phyloP scores from a whole-genome alignment of 2,888 invertebrate species.

The Agrotis ipsilon region DNA sequence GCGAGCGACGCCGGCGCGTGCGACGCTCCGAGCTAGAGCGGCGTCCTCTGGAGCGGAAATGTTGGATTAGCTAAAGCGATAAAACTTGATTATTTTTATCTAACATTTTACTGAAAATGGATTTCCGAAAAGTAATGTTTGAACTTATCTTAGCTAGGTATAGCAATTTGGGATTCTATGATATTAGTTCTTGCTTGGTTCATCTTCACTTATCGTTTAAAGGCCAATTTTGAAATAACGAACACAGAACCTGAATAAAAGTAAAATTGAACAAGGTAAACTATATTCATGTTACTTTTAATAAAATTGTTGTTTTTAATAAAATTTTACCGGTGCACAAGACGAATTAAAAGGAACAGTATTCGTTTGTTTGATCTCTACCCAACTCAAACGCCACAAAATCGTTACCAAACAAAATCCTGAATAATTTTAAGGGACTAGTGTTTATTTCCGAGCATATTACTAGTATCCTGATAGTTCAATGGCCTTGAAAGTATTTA shows the following conservation, averaged over 20 bases:
- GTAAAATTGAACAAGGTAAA: neutral
- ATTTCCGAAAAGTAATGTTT: neutral
- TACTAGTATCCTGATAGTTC: neutral
- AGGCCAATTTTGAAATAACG: neutral
- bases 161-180: neutral
- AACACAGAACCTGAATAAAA: neutral
- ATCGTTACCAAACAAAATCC: too few species aligned
- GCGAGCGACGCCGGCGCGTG: slow-evolving; percentile 65
- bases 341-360: neutral
- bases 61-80: neutral
- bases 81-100: neutral
- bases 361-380: neutral
- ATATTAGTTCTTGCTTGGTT: neutral
- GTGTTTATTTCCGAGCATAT: too few species aligned
- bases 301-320: too few species aligned
- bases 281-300: too few species aligned
- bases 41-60: slow-evolving; percentile 58
- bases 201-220: neutral
- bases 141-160: neutral
- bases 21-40: slow-evolving; percentile 67
- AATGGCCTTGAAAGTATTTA: neutral
- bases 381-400: too few species aligned
- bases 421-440: neutral
- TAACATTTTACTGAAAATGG: neutral
- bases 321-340: too few species aligned